These are phyloP conservation scores for Gobiocypris rarus DNA, from an alignment of 2,113 vertebrate genomes.

Conservation along the genomic window DNA sequence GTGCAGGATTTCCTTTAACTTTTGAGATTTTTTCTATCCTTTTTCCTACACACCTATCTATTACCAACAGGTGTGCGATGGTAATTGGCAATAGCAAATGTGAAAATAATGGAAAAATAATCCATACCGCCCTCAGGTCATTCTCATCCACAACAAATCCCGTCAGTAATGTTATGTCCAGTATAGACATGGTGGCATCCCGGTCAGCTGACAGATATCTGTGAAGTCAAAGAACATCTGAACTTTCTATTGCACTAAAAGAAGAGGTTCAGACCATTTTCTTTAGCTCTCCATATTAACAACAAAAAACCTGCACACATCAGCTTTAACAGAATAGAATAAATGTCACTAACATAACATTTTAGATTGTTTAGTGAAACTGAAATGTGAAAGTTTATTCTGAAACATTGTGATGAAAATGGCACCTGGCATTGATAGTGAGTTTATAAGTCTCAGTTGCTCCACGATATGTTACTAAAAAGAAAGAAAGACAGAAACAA, in stretches of 20 bases:
- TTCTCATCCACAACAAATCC: slow-evolving; percentile 70
- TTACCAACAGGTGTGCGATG: too few relatives aligned
- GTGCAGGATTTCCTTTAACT: too few relatives aligned
- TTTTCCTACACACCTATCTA: too few relatives aligned
- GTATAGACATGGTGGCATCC: slow-evolving; percentile 75
- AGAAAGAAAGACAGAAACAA: neutral
- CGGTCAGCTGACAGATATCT: slow-evolving; percentile 55
- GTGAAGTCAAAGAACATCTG: neutral
- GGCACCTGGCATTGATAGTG: slow-evolving; percentile 38
- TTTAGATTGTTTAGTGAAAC: neutral
- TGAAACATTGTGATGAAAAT: too few relatives aligned
- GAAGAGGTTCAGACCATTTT: neutral
- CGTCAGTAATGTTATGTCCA: slow-evolving; percentile 78
- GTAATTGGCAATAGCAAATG: neutral
- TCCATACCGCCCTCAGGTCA: slow-evolving; percentile 71
- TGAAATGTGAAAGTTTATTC: neutral
- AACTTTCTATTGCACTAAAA: neutral
- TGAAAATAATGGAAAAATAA: too few relatives aligned
- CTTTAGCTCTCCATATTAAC: neutral
- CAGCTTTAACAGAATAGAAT: slow-evolving; percentile 2
- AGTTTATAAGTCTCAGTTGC: slow-evolving; percentile 39
- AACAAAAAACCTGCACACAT: too few relatives aligned
- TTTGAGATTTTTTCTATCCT: too few relatives aligned
- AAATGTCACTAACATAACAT: too few relatives aligned
- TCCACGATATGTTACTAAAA: slow-evolving; percentile 3